Conservation (phyloP, 2,888 invertebrate species). For the Ypsolopha scabrella region DNA sequence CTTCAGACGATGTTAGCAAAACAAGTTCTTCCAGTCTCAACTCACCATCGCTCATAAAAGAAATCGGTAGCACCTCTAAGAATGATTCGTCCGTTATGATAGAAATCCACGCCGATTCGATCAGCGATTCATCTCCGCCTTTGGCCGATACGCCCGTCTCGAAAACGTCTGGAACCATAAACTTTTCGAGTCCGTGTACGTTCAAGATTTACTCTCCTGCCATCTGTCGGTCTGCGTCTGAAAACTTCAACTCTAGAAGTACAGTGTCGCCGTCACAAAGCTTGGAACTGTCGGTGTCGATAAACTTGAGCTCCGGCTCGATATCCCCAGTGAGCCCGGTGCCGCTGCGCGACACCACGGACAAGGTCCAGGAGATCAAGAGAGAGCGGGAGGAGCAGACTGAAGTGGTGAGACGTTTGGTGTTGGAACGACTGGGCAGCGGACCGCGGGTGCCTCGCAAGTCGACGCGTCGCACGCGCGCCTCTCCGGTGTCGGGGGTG, state of each 20-base stretch:
- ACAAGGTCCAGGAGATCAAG: slow-evolving; percentile 78
- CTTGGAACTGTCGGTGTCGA: slow-evolving; percentile 28
- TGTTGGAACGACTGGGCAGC: slow-evolving; percentile 78
- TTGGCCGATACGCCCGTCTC: slow-evolving; percentile 31
- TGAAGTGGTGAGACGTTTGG: slow-evolving; percentile 84
- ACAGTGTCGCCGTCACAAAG: slow-evolving; percentile 30
- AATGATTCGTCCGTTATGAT: neutral
- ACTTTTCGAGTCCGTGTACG: slow-evolving; percentile 20
- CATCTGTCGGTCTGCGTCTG: slow-evolving; percentile 58
- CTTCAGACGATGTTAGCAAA: too few relatives aligned
- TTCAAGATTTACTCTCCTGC: slow-evolving; percentile 41
- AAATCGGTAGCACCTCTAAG: neutral
- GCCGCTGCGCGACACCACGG: too few relatives aligned
- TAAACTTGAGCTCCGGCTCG: slow-evolving; percentile 35
- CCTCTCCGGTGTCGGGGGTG: slow-evolving; percentile 12
- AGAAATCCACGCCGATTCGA: neutral
- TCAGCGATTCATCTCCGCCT: slow-evolving; percentile 32
- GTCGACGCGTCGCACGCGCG: slow-evolving; percentile 22
- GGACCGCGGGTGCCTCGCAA: slow-evolving; percentile 25
- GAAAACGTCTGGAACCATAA: slow-evolving; percentile 14
- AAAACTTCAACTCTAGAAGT: slow-evolving; percentile 30
- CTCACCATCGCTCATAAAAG: neutral
- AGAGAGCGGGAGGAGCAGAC: slow-evolving; percentile 87
- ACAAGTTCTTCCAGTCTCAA: neutral
- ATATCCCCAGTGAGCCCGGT: slow-evolving; percentile 20